A percentile compares a stretch with the other conserved stretches of the same genome.
These are phyloP conservation scores for Scophthalmus maximus DNA, from an alignment of 2,113 vertebrate genomes.

Conservation along the genomic window DNA sequence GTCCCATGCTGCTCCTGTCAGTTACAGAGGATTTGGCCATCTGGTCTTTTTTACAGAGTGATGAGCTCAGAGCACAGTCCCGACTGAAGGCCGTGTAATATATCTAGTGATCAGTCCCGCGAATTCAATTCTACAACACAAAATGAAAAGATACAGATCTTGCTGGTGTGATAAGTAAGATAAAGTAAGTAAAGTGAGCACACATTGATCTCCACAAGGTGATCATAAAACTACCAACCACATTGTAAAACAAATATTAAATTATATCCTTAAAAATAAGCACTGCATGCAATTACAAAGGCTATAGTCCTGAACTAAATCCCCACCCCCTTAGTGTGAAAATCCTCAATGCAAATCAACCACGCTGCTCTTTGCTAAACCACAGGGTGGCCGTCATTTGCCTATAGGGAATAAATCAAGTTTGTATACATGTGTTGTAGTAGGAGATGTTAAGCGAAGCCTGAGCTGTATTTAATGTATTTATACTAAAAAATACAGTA, in stretches of 20 bases:
- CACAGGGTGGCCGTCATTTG: conserved; percentile 28
- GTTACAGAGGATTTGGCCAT: conserved; percentile 26
- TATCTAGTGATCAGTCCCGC: not conserved
- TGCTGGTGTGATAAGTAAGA: not conserved
- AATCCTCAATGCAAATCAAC: not conserved
- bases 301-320: not conserved
- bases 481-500: no score
- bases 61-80: conserved; percentile 18
- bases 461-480: no score
- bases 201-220: not conserved
- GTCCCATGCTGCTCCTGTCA: conserved; percentile 30
- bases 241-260: no score
- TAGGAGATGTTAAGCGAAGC: no score
- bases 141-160: not conserved
- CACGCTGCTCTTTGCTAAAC: not conserved
- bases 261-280: no score
- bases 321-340: not conserved
- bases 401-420: not conserved
- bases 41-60: conserved; percentile 22
- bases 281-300: not conserved
- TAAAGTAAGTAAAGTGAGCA: not conserved
- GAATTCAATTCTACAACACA: not conserved
- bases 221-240: no score
- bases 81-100: not conserved
- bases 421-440: no score